These are phyloP conservation scores for Agonopterix alstromeriana DNA, from an alignment of 2,888 invertebrate species.

Conservation along the genomic window DNA sequence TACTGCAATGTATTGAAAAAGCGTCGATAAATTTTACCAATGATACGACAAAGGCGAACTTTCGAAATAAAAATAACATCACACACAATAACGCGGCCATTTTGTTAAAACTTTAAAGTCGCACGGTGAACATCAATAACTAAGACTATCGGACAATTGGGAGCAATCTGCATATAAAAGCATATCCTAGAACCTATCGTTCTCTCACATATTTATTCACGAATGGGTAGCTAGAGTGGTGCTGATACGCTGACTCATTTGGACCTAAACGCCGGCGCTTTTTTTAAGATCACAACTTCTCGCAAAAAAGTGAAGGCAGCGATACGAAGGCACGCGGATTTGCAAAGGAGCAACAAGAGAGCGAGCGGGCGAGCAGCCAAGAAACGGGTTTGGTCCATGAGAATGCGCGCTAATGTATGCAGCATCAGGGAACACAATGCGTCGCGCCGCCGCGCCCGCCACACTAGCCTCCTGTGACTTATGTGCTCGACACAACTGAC, in stretches of 20 bases:
- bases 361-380: slow-evolving; percentile 27
- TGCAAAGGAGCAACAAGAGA: slow-evolving; percentile 53
- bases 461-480: slow-evolving; percentile 31
- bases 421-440: slow-evolving; percentile 40
- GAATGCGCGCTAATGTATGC: slow-evolving; percentile 59
- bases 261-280: slow-evolving; percentile 41
- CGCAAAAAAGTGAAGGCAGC: slow-evolving; percentile 41
- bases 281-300: slow-evolving; percentile 42
- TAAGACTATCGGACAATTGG: slow-evolving; percentile 7
- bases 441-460: slow-evolving; percentile 19
- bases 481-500: slow-evolving; percentile 23
- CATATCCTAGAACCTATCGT: slow-evolving; percentile 14
- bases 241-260: slow-evolving; percentile 25
- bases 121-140: slow-evolving; percentile 6
- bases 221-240: neutral
- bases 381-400: slow-evolving; percentile 56
- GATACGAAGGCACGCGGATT: slow-evolving; percentile 55
- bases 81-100: slow-evolving; percentile 6
- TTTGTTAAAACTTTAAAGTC: slow-evolving; percentile 12
- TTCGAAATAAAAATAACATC: slow-evolving; percentile 28
- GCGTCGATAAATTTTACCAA: slow-evolving; percentile 30
- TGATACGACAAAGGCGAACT: slow-evolving; percentile 16
- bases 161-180: slow-evolving; percentile 15
- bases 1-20: slow-evolving; percentile 19
- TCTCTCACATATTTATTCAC: neutral